Percentiles rank a stretch among this genome's conserved stretches.
Evolutionary conservation across 2,888 invertebrate genomes (phyloP).

Genomic region (Athalia rosae): DNA sequence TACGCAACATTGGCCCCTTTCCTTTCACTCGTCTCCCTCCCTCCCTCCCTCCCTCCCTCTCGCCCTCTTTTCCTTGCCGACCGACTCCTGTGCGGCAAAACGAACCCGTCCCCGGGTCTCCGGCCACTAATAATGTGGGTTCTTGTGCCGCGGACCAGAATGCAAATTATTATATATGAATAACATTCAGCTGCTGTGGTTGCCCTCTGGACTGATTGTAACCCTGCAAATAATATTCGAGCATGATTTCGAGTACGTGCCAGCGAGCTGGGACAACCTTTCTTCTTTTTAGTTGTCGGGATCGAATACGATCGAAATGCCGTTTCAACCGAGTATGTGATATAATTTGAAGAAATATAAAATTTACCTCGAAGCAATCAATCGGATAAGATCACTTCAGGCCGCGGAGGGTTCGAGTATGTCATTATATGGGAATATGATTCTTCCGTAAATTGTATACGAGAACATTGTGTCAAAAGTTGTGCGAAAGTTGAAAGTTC

Average conservation of each 20-base stretch:
- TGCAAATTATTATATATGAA: conserved; percentile 69
- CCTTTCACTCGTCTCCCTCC: conserved; percentile 44
- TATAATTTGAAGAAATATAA: background rate
- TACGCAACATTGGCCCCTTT: conserved; percentile 49
- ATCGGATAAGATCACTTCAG: too few species aligned
- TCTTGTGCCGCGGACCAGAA: conserved; percentile 64
- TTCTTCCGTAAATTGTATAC: too few species aligned
- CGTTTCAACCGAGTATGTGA: background rate
- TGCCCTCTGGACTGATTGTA: conserved; percentile 51
- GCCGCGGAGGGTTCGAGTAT: too few species aligned
- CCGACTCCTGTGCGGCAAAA: background rate
- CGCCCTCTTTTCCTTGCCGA: conserved; percentile 35
- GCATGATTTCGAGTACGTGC: conserved; percentile 47
- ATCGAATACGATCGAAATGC: conserved; percentile 2
- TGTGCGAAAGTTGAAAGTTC: too few species aligned
- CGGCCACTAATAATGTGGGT: conserved; percentile 67
- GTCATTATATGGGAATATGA: too few species aligned
- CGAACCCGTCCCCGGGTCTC: conserved; percentile 52
- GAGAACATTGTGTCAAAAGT: too few species aligned
- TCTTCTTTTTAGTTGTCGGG: background rate
- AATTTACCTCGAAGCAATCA: too few species aligned
- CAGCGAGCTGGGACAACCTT: background rate
- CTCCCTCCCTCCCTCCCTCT: conserved; percentile 1
- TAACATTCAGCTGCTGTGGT: conserved; percentile 55
- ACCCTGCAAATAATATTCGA: conserved; percentile 51